A percentile compares a stretch with the other conserved stretches of the same genome.
Conservation (phyloP, 2,113 vertebrate genomes). For the Pterocles burchelli region DNA sequence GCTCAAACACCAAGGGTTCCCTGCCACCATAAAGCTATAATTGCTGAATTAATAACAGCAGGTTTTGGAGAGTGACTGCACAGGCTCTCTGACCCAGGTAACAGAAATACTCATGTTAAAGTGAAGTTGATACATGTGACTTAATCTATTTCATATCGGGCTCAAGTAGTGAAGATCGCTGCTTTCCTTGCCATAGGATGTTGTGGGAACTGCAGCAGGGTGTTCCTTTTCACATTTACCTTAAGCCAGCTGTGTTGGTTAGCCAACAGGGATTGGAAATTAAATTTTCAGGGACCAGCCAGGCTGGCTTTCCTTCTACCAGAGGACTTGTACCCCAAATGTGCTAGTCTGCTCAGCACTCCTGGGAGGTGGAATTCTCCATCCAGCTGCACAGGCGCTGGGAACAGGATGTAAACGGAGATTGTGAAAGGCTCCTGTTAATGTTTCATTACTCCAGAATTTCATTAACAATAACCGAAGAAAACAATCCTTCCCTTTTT, state of each 20-base stretch:
- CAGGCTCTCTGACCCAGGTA: conserved; percentile 32
- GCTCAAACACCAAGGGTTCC: neutral
- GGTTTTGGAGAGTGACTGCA: conserved; percentile 38
- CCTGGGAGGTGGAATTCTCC: neutral
- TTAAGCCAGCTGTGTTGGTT: neutral
- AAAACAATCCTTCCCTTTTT: fast-evolving
- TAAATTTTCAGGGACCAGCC: neutral
- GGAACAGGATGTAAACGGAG: neutral
- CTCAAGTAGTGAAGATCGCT: neutral
- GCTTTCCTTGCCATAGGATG: neutral
- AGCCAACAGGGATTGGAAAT: neutral
- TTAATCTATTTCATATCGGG: conserved; percentile 10
- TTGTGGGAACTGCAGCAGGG: neutral
- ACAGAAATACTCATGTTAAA: conserved; percentile 45
- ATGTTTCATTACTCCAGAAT: neutral
- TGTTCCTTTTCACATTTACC: neutral
- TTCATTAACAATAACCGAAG: neutral
- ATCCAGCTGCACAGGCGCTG: neutral
- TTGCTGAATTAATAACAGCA: conserved; percentile 48
- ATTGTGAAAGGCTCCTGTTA: neutral
- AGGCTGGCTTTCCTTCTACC: neutral
- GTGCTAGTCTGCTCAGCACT: neutral
- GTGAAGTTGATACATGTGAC: conserved; percentile 32
- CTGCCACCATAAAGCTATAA: conserved; percentile 45
- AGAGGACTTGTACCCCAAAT: neutral